Evolutionary conservation across 2,888 invertebrate genomes (phyloP).

Genomic region (Athalia cordata): DNA sequence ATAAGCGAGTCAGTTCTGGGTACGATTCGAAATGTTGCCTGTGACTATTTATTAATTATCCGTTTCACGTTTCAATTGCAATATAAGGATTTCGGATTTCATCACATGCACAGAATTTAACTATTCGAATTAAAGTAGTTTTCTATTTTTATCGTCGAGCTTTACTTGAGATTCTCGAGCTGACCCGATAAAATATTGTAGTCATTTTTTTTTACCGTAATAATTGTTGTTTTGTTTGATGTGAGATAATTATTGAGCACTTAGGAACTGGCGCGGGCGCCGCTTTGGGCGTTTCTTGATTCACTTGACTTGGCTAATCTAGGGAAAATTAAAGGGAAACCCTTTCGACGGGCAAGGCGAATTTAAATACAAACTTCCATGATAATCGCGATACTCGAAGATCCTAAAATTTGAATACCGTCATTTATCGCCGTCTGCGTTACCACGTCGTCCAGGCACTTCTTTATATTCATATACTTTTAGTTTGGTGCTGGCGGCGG

Average conservation of each 20-base stretch:
- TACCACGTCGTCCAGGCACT: conserved; percentile 20
- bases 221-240: not conserved
- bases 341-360: conserved; percentile 19
- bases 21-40: conserved; percentile 24
- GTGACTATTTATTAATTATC: not conserved
- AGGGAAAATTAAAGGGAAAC: conserved; percentile 25
- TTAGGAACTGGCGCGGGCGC: conserved; percentile 19
- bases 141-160: conserved; percentile 42
- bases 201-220: not conserved
- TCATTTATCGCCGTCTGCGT: not conserved
- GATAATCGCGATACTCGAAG: not conserved
- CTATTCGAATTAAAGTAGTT: conserved; percentile 17
- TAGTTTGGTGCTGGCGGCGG: conserved; percentile 41
- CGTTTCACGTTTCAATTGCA: not conserved
- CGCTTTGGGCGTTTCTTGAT: conserved; percentile 34
- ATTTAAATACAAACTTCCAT: not conserved
- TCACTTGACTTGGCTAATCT: conserved; percentile 43
- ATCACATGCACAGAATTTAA: conserved; percentile 6
- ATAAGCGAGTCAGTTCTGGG: conserved; percentile 17
- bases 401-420: not conserved
- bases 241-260: not conserved
- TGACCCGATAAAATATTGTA: conserved; percentile 15
- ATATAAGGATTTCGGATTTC: not conserved
- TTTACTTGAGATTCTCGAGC: conserved; percentile 25
- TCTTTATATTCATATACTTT: conserved; percentile 5